phyloP scores from a whole-genome alignment of 2,797 vertebrate species.

The Poecile montanus region DNA sequence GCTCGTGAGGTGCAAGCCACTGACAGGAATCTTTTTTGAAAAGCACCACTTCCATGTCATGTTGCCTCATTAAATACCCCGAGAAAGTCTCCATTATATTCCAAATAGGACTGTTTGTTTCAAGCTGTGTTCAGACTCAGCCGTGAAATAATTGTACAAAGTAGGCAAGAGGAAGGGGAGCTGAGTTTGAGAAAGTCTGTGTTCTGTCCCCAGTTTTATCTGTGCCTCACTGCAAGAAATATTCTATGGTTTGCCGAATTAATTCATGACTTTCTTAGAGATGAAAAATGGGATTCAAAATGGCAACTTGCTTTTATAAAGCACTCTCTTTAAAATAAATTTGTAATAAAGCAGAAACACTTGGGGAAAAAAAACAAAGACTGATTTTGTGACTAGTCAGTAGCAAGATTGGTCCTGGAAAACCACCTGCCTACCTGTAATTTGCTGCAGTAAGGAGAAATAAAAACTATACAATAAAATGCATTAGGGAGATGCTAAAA shows the following conservation, averaged over 20 bases:
- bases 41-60: conserved; percentile 4
- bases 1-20: neutral
- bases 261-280: neutral
- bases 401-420: neutral
- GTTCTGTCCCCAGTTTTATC: neutral
- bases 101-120: neutral
- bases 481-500: neutral
- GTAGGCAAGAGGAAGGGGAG: neutral
- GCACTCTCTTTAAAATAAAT: neutral
- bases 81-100: conserved; percentile 26
- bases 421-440: neutral
- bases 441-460: neutral
- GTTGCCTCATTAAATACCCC: conserved; percentile 22
- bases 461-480: neutral
- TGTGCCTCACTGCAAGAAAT: neutral
- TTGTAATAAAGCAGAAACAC: neutral
- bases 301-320: neutral
- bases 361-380: neutral
- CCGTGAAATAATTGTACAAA: neutral
- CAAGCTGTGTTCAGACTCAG: conserved; percentile 28
- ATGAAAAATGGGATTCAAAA: neutral
- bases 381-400: neutral
- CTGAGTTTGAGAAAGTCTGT: neutral
- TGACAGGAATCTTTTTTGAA: conserved; percentile 30
- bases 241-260: neutral